Conservation (phyloP, 1,140 invertebrate genomes). For the Bombus pyrosoma region DNA sequence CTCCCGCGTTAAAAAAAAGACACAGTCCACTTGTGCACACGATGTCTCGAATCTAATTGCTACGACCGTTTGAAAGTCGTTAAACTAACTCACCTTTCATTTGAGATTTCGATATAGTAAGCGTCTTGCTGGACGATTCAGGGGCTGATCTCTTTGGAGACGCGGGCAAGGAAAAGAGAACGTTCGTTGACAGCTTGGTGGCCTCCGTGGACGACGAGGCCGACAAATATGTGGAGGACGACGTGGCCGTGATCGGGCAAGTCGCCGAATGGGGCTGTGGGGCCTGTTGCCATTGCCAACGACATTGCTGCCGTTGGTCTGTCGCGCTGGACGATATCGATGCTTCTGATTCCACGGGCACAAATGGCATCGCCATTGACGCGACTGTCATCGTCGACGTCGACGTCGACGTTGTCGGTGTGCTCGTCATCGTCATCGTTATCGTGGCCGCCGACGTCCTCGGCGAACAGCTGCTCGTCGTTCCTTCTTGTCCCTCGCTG, state of each 20-base stretch:
- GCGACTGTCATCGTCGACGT: slow-evolving; percentile 44
- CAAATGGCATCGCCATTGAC: slow-evolving; percentile 41
- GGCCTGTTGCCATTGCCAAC: slow-evolving; percentile 18
- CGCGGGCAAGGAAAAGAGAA: slow-evolving; percentile 73
- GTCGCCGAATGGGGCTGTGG: slow-evolving; percentile 2
- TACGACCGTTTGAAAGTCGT: neutral
- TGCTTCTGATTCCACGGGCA: slow-evolving; percentile 55
- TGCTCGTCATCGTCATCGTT: slow-evolving; percentile 51
- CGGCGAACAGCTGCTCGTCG: slow-evolving; percentile 69
- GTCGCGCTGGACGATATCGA: slow-evolving; percentile 46
- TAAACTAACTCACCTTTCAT: slow-evolving; percentile 85
- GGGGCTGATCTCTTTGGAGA: slow-evolving; percentile 74
- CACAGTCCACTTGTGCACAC: too few relatives aligned
- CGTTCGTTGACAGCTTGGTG: slow-evolving; percentile 63
- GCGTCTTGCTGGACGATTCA: slow-evolving; percentile 81
- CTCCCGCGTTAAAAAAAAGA: too few relatives aligned
- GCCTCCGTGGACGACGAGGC: slow-evolving; percentile 60
- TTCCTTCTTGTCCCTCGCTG: slow-evolving; percentile 69
- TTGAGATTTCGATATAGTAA: slow-evolving; percentile 87
- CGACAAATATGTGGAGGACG: slow-evolving; percentile 30
- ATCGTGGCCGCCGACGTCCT: slow-evolving; percentile 65
- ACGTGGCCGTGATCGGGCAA: slow-evolving; percentile 12
- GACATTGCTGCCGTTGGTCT: slow-evolving; percentile 42
- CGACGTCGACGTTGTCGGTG: slow-evolving; percentile 42
- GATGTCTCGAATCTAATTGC: neutral